phyloP scores from a whole-genome alignment of 2,797 vertebrate species.

The Tamandua tetradactyla region DNA sequence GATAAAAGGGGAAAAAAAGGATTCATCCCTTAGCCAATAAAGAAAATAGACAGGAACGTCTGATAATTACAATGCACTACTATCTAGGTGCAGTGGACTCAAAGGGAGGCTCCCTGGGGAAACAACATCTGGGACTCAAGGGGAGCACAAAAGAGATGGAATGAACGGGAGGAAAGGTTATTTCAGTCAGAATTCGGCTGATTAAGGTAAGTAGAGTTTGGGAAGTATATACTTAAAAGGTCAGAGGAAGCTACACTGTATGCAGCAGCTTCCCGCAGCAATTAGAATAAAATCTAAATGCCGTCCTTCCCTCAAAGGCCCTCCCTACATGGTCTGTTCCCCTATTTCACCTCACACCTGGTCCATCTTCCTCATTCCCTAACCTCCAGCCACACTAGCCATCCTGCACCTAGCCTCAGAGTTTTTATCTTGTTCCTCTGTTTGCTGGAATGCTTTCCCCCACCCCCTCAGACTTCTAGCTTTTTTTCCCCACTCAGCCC shows the following conservation, averaged over 20 bases:
- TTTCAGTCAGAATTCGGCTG: background rate
- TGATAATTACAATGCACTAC: background rate
- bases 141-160: background rate
- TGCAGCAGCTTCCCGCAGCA: background rate
- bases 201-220: background rate
- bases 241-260: background rate
- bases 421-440: background rate
- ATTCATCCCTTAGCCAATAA: background rate
- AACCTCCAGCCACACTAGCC: background rate
- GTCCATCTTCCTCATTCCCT: too few relatives aligned
- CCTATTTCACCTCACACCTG: background rate
- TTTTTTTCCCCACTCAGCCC: background rate
- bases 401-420: background rate
- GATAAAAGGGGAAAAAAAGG: slow-evolving; percentile 33
- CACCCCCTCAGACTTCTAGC: background rate
- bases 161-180: background rate
- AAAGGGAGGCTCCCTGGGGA: background rate
- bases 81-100: background rate
- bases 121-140: background rate
- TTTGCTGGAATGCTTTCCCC: background rate
- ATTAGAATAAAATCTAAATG: background rate
- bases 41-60: background rate
- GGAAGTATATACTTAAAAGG: background rate
- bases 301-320: background rate
- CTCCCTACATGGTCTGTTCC: background rate